phyloP scores from a whole-genome alignment of 30 jellyfish, hydroid and myxozoan species.

The Aurelia aurita complex sp. Pacific region DNA sequence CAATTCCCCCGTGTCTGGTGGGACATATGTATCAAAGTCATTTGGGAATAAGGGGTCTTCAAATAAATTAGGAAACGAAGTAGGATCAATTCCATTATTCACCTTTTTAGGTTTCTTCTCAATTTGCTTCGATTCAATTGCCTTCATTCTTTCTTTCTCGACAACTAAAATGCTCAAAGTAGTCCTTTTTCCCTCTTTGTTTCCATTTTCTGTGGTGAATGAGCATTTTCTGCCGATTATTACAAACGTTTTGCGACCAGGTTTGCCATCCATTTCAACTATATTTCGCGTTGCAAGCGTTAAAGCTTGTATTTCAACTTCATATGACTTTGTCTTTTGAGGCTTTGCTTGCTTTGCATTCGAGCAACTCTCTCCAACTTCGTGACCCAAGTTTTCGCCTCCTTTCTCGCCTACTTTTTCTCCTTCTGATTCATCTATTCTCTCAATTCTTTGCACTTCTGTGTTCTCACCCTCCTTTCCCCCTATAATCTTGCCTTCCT shows the following conservation, averaged over 20 bases:
- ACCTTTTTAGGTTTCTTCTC: constrained; percentile 8
- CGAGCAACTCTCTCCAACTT: no score
- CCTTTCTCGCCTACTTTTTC: no score
- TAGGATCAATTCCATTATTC: background rate
- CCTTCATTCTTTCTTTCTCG: constrained; percentile 14
- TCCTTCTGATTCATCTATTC: no score
- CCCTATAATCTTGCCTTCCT: no score
- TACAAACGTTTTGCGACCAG: background rate
- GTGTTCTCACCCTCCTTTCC: no score
- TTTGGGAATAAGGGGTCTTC: constrained; percentile 23
- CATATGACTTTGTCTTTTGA: background rate
- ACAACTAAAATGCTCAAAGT: constrained; percentile 28
- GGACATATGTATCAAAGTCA: constrained; percentile 30
- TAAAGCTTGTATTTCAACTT: constrained; percentile 47
- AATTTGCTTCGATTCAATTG: background rate
- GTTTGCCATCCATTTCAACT: constrained; percentile 11
- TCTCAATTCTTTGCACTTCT: no score
- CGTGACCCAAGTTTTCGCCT: no score
- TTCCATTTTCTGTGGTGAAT: background rate
- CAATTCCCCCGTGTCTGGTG: constrained; percentile 52
- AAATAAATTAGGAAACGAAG: constrained; percentile 3
- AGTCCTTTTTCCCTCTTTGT: background rate
- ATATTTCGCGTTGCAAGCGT: constrained; percentile 17
- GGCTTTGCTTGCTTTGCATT: no score
- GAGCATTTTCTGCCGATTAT: constrained; percentile 44